phyloP scores from a whole-genome alignment of 2,797 vertebrate genomes.

The Varecia variegata region DNA sequence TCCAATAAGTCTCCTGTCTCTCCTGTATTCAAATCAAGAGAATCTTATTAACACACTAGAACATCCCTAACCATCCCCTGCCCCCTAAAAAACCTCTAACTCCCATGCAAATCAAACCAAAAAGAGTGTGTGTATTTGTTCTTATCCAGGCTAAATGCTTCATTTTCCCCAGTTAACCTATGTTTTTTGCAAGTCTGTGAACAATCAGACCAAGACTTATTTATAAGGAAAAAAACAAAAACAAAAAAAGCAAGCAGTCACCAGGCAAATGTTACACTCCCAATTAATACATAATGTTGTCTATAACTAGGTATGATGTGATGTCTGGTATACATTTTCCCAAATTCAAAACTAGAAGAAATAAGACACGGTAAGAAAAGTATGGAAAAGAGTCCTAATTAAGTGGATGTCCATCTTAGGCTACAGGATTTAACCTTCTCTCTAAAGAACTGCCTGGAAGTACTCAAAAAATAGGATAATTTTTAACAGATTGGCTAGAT shows the following conservation, averaged over 20 bases:
- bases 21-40: slow-evolving; percentile 54
- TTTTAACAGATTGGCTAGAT: slow-evolving; percentile 59
- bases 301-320: neutral
- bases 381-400: neutral
- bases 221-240: slow-evolving; percentile 17
- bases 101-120: slow-evolving; percentile 49
- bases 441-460: slow-evolving; percentile 50
- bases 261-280: slow-evolving; percentile 8
- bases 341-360: slow-evolving; percentile 33
- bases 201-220: slow-evolving; percentile 17
- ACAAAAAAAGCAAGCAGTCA: neutral
- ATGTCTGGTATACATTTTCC: neutral
- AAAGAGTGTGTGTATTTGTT: neutral
- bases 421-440: slow-evolving; percentile 10
- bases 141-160: neutral
- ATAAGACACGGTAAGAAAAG: neutral
- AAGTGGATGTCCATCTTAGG: neutral
- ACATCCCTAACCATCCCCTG: neutral
- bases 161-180: neutral
- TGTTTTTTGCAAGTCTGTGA: neutral
- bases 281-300: neutral
- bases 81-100: neutral
- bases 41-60: neutral
- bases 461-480: slow-evolving; percentile 30
- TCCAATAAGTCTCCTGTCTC: slow-evolving; percentile 47